Evolutionary conservation across 2,113 vertebrate species (phyloP), one percentile per base, ranked within the genome.

Genomic region (Aphyosemion australe): DNA sequence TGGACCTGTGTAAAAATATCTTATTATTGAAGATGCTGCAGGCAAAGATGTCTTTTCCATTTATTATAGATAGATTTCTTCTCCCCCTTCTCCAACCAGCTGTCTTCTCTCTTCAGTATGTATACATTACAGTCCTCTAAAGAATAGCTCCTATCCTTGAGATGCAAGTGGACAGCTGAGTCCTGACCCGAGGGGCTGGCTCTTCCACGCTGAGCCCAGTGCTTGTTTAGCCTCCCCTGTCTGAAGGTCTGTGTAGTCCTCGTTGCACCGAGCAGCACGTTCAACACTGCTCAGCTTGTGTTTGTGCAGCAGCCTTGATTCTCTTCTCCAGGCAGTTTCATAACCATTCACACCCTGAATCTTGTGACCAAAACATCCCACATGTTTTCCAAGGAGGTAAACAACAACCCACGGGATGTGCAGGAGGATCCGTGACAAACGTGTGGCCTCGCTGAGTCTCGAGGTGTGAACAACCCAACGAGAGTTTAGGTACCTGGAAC

Each of bases 351-450:
- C 57, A 59, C 57, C 15, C 42, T 26, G 14, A 59, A 59, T 12
- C 12, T 15, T 59, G 57, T n/a, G 15, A 43, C 20, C 57, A 46
- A 45, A 59, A 59, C 57, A 31, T 26, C 57, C 42, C 41, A n/a
- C 41, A 26, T 45, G 34, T 59, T 59, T 43, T 26, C 41, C 42
- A 26, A 9, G 42, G 2, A 59, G 57, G 57, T 26, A 26, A 45
- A 46, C 42, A 59, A n/a, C 41, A 45, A 46, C 21, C 21, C 57
- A 46, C 20, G 31, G n/a, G 19, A 20, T 4, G 47, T 12, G 19
- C 47, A 32, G 51, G 13, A 32, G 41, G 41, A 43, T 21, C 41
- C 9, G 39, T 45, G 57, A n/a, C 20, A 59, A 41, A 56, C 6
- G 16, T 18, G 32, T 55, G 51, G 26, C 39, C 41, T 26, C 55